Evolutionary conservation across 1,140 invertebrate genomes (phyloP).

Genomic region (Rhagoletis zephyria): DNA sequence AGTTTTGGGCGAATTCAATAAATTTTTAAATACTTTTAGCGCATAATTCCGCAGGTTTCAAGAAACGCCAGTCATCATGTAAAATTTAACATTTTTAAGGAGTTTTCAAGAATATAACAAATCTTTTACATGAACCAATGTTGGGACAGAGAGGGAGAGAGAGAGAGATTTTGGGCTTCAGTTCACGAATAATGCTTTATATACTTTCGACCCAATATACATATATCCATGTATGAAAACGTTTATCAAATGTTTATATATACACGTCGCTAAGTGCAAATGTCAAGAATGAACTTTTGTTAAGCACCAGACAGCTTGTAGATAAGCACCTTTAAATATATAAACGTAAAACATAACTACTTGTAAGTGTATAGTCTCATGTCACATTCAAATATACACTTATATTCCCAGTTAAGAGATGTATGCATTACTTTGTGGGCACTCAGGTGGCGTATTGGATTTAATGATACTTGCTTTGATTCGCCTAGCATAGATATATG

Average conservation of each 20-base stretch:
- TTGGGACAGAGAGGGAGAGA: no score
- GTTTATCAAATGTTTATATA: background rate
- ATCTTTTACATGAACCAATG: no score
- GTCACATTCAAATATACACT: slow-evolving; percentile 33
- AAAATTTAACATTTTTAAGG: no score
- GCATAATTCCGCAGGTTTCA: no score
- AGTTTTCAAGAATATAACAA: no score
- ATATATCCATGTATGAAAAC: no score
- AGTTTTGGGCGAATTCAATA: no score
- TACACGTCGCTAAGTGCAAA: slow-evolving; percentile 13
- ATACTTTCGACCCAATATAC: no score
- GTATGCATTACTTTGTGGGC: slow-evolving; percentile 1
- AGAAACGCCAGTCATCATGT: no score
- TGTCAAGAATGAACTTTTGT: slow-evolving; percentile 38
- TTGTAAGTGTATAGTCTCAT: background rate
- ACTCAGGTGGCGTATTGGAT: slow-evolving; percentile 26
- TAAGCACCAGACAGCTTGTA: background rate
- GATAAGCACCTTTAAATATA: background rate
- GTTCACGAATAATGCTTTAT: no score
- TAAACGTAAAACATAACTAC: background rate
- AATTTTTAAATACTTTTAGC: no score
- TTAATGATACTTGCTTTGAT: background rate
- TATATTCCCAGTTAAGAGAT: background rate
- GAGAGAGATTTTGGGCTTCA: no score
- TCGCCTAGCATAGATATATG: background rate